A percentile compares a stretch with the other conserved stretches of the same genome.
Conservation (phyloP, 2,888 invertebrate species). For the Fabriciana adippe region DNA sequence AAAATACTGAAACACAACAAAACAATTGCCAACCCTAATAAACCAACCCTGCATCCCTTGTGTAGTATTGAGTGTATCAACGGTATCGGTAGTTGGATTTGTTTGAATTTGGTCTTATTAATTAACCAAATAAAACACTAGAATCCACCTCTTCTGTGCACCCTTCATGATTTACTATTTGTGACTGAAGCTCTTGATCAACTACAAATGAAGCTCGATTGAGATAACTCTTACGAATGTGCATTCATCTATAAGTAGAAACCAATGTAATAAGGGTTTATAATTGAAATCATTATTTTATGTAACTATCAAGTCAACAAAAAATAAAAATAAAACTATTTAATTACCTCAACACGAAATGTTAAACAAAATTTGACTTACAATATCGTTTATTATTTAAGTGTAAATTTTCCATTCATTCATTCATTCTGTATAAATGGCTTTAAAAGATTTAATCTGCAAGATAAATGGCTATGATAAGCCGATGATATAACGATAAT, state of each 20-base stretch:
- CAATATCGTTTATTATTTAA: constrained; percentile 2
- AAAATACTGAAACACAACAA: background rate
- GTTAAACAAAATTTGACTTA: constrained; percentile 9
- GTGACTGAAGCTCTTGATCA: constrained; percentile 32
- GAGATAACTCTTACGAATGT: constrained; percentile 5
- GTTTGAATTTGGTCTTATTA: constrained; percentile 80
- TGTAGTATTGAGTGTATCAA: constrained; percentile 73
- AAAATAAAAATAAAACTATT: constrained; percentile 8
- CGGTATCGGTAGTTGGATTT: constrained; percentile 74
- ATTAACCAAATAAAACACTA: constrained; percentile 73
- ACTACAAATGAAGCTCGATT: constrained; percentile 28
- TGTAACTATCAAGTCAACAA: background rate
- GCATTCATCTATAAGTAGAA: constrained; percentile 10
- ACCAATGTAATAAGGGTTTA: background rate
- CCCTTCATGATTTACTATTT: constrained; percentile 34
- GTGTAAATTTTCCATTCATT: constrained; percentile 26
- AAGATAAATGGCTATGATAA: constrained; percentile 36
- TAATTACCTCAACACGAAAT: constrained; percentile 5
- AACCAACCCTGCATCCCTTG: constrained; percentile 45
- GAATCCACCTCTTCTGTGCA: constrained; percentile 32
- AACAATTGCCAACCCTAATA: constrained; percentile 58
- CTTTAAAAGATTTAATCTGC: constrained; percentile 34
- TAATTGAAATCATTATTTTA: background rate
- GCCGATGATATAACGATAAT: constrained; percentile 31
- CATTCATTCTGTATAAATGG: constrained; percentile 17